Conservation (phyloP, 2,113 vertebrate genomes). For the Anarrhichthys ocellatus region DNA sequence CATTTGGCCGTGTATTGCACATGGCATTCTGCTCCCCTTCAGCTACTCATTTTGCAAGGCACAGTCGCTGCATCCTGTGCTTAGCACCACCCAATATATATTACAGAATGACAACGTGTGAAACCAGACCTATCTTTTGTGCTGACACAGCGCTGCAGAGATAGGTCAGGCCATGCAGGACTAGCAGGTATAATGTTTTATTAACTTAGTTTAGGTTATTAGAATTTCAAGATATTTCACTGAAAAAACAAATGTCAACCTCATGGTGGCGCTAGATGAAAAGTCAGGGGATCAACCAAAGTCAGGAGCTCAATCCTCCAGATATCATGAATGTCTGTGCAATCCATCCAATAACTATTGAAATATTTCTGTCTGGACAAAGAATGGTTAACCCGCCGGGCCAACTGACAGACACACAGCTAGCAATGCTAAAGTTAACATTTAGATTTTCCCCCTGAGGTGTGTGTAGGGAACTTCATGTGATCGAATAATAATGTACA, state of each 20-base stretch:
- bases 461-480: neutral
- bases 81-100: neutral
- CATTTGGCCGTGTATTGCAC: neutral
- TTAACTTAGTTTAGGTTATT: neutral
- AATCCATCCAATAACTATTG: neutral
- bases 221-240: neutral
- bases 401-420: neutral
- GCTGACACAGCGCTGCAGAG: neutral
- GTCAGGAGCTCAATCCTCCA: neutral
- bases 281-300: neutral
- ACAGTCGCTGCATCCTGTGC: neutral
- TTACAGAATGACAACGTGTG: neutral
- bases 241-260: neutral
- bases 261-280: neutral
- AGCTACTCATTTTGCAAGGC: neutral
- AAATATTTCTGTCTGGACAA: neutral
- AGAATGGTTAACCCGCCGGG: neutral
- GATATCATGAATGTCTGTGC: neutral
- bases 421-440: neutral
- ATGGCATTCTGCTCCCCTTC: neutral
- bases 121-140: neutral
- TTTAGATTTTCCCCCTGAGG: neutral
- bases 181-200: neutral
- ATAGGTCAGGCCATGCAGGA: neutral
- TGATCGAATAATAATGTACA: slow-evolving; percentile 10